phyloP scores from a whole-genome alignment of 2,888 invertebrate species.

The Ochropleura plecta region DNA sequence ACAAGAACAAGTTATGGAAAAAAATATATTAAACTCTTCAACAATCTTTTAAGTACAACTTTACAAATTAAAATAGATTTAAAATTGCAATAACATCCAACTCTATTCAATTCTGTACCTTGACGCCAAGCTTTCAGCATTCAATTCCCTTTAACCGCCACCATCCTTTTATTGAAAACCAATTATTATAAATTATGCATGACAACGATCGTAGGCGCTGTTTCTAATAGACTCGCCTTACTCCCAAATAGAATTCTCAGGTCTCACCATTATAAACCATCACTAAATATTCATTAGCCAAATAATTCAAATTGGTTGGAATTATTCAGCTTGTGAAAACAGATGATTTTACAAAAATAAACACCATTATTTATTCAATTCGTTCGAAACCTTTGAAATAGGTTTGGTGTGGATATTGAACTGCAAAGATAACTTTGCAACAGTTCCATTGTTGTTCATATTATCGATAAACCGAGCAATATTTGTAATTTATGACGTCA shows the following conservation, averaged over 20 bases:
- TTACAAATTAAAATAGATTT: not conserved
- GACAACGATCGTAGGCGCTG: conserved; percentile 41
- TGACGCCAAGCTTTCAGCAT: conserved; percentile 10
- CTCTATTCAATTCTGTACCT: not conserved
- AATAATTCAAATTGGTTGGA: conserved; percentile 60
- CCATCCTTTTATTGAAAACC: conserved; percentile 46
- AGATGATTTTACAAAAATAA: conserved; percentile 65
- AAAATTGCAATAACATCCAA: not conserved
- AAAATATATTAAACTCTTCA: too few species aligned
- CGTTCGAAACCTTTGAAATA: conserved; percentile 41
- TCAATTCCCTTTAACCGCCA: conserved; percentile 19
- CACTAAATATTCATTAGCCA: conserved; percentile 63
- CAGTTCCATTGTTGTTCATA: conserved; percentile 32
- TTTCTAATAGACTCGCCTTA: conserved; percentile 49
- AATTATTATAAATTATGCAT: conserved; percentile 57
- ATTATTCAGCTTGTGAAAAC: conserved; percentile 63
- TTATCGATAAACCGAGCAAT: conserved; percentile 29
- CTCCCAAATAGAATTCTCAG: conserved; percentile 41
- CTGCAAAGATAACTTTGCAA: conserved; percentile 42
- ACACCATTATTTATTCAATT: conserved; percentile 62
- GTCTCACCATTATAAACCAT: conserved; percentile 43
- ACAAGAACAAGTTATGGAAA: not conserved
- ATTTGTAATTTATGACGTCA: conserved; percentile 41
- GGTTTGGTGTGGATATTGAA: conserved; percentile 30
- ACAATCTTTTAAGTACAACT: not conserved